A percentile compares a stretch with the other conserved stretches of the same genome.
Evolutionary conservation across 2,797 vertebrate species (phyloP).

Genomic region (Oceanodroma leucorhoa): DNA sequence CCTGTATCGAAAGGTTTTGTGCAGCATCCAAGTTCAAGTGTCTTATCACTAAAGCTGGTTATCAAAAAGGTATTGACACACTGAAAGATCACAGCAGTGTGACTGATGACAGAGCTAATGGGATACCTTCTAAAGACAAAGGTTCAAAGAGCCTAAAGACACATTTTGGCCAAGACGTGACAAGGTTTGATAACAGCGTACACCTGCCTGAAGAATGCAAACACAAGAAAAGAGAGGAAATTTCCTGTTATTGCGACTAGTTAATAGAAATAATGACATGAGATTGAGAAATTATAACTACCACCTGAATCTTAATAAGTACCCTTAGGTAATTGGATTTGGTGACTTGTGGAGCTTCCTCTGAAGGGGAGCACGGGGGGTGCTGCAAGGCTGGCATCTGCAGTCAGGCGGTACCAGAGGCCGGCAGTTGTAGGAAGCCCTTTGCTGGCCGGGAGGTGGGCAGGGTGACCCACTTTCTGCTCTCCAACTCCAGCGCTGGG

Average conservation of each 20-base stretch:
- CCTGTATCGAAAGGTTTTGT: neutral
- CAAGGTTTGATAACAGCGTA: neutral
- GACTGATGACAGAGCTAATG: constrained; percentile 2
- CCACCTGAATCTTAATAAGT: neutral
- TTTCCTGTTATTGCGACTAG: neutral
- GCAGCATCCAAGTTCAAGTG: neutral
- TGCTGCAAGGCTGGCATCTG: neutral
- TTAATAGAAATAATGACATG: neutral
- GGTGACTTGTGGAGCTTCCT: neutral
- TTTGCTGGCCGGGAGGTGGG: neutral
- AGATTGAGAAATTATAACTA: neutral
- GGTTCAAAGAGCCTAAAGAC: neutral
- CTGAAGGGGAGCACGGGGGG: neutral
- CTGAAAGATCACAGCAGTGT: neutral
- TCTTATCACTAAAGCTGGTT: neutral
- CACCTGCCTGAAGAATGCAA: neutral
- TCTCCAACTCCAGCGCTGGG: neutral
- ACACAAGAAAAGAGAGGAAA: neutral
- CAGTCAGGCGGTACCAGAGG: neutral
- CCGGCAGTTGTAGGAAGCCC: neutral
- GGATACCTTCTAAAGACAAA: constrained; percentile 4
- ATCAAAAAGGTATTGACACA: constrained; percentile 36
- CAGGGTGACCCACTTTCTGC: neutral
- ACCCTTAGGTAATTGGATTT: neutral
- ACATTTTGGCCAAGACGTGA: neutral